A percentile compares a stretch with the other conserved stretches of the same genome.
Conservation (phyloP, 1,140 invertebrate species). For the Pachypsylla venusta region DNA sequence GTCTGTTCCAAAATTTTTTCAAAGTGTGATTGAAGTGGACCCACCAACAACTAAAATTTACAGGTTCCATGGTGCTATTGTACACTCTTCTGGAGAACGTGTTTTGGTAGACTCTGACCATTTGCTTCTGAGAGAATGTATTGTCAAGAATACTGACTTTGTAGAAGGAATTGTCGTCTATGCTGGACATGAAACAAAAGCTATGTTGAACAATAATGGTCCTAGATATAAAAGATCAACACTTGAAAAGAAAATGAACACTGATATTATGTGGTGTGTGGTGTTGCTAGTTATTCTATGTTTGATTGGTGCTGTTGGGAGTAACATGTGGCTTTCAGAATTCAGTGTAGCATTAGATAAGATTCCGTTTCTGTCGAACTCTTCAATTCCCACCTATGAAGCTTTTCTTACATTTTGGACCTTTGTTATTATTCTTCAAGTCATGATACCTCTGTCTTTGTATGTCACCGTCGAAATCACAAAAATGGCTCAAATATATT, state of each 20-base stretch:
- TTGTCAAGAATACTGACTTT: conserved; percentile 84
- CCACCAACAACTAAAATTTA: conserved; percentile 91
- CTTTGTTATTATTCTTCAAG: conserved; percentile 87
- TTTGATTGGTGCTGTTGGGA: conserved; percentile 76
- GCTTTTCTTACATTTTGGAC: conserved; percentile 86
- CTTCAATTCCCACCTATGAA: conserved; percentile 38
- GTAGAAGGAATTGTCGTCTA: conserved; percentile 95
- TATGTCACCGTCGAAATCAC: conserved; percentile 96
- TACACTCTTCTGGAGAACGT: conserved; percentile 59
- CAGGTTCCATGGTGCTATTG: conserved; percentile 79
- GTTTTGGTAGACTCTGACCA: conserved; percentile 84
- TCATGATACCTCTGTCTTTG: conserved; percentile 92
- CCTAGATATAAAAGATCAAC: conserved; percentile 88
- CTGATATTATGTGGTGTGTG: conserved; percentile 93
- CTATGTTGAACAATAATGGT: conserved; percentile 93
- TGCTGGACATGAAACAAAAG: conserved; percentile 94
- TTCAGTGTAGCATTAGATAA: conserved; percentile 31
- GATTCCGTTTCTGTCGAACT: conserved; percentile 46
- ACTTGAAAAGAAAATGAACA: conserved; percentile 85
- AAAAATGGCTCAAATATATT: conserved; percentile 89
- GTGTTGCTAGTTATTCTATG: conserved; percentile 82
- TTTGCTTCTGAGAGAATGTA: conserved; percentile 81
- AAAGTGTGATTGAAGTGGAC: conserved; percentile 74
- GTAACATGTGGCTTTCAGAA: conserved; percentile 63
- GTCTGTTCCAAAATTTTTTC: conserved; percentile 68